A percentile compares a stretch with the other conserved stretches of the same genome.
Conservation (phyloP, 2,797 vertebrate species). For the Danio aesculapii region DNA sequence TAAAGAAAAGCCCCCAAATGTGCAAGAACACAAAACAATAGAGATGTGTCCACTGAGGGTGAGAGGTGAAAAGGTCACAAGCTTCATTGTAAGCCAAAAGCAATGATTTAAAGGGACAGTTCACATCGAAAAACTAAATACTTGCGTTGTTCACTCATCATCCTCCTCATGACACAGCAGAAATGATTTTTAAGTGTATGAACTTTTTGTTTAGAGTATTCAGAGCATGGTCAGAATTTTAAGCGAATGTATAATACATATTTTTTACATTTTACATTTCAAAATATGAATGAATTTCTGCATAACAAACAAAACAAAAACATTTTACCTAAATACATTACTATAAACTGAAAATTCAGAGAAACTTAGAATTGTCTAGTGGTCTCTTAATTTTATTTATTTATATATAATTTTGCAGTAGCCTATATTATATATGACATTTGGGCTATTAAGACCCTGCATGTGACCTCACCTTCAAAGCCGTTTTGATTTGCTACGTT, state of each 20-base stretch:
- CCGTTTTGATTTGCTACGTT: background rate
- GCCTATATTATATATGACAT: background rate
- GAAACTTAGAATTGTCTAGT: too few relatives aligned
- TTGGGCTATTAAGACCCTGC: background rate
- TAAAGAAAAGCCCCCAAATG: slow-evolving; percentile 28
- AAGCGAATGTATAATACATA: too few relatives aligned
- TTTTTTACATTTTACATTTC: too few relatives aligned
- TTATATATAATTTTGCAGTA: background rate
- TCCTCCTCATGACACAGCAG: background rate
- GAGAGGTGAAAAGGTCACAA: slow-evolving; percentile 54
- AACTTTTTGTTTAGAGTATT: background rate
- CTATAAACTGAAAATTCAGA: too few relatives aligned
- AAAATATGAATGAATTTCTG: too few relatives aligned
- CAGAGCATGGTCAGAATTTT: too few relatives aligned
- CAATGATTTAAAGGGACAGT: slow-evolving; percentile 11
- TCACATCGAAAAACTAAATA: background rate
- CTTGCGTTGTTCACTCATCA: background rate
- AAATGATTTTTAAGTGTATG: background rate
- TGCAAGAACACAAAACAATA: slow-evolving; percentile 42
- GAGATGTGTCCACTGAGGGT: slow-evolving; percentile 40
- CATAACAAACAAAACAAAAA: too few relatives aligned
- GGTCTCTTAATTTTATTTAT: background rate
- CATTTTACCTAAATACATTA: too few relatives aligned
- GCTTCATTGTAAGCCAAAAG: slow-evolving; percentile 34
- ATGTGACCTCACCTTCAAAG: slow-evolving; percentile 11